Base-by-base conservation (phyloP, 2,797 vertebrate species). In the Schizopygopsis pylzovi region DNA sequence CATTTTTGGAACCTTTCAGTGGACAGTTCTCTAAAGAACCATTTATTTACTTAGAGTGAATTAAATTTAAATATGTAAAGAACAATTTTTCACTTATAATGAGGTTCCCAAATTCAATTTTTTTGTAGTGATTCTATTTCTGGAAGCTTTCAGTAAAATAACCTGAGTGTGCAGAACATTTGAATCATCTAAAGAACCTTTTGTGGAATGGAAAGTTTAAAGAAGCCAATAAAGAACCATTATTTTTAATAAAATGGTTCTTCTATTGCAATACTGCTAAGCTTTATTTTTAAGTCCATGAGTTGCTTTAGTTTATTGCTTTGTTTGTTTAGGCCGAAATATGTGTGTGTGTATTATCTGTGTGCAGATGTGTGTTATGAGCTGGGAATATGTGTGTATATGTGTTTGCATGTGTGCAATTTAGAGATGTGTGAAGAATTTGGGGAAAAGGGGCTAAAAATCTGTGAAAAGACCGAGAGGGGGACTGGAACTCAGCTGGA, bases 361-460 rank as follows among this genome's bases (percentile, higher is more conserved):
- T 41, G 82, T 83, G 82, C 81, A 80, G 59, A 77, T 85, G 80
- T 71, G 78, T 88, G 89, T 90, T 87, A 56, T 73, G 76, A 61
- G 70, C 37, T 20, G 28, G 39, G 71, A 28, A 7, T 63, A 65
- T 65, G 76, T 56, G 65, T 47, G 65, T 25, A 16, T 33, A 65
- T 82, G 81, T 39, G 83, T 75, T 85, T 45, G 70, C 52, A 72
- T 88, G 77, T 59, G 87, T 88, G 88, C 79, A 88, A 91, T 83
- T 90, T 47, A 61, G 82, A 45, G 82, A 80, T 89, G 93, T 92
- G 93, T 94, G 94, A 95, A 93, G 94, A 95, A 94, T 95, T 94
- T 93, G 92, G 93, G 94, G 94, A 92, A 93, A 94, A 92, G 94
- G 92, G 92, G 93, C 92, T 93, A 93, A 90, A 93, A 93, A 94